phyloP scores from a whole-genome alignment of 2,888 invertebrate genomes.

The Zhuqinia jingwanae region DNA sequence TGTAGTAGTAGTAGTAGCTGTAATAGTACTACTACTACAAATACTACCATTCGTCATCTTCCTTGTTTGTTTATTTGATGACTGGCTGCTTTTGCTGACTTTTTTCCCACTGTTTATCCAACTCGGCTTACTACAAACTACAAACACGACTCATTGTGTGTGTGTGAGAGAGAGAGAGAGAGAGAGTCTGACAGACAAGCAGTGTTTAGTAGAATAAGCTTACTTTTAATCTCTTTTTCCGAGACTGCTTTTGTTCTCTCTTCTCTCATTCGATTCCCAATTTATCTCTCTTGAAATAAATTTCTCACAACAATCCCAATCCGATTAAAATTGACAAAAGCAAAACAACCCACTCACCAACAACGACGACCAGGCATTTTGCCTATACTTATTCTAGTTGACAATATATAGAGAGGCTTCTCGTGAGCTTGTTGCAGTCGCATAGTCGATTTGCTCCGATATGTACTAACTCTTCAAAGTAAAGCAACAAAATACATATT shows the following conservation, averaged over 20 bases:
- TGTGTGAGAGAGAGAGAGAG: too few species aligned
- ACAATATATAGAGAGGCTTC: not conserved
- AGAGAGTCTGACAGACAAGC: too few species aligned
- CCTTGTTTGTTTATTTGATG: not conserved
- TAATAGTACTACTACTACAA: too few species aligned
- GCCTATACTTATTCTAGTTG: too few species aligned
- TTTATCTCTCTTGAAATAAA: not conserved
- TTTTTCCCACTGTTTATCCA: not conserved
- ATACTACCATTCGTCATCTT: too few species aligned
- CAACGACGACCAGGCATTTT: too few species aligned
- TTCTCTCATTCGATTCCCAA: not conserved
- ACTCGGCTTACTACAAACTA: not conserved
- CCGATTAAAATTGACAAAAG: conserved; percentile 36
- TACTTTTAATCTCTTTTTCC: conserved; percentile 11
- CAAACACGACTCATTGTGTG: not conserved
- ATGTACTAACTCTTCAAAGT: not conserved
- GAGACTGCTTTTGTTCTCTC: not conserved
- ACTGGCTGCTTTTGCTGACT: not conserved
- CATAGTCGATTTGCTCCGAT: not conserved
- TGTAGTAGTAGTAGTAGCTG: not conserved
- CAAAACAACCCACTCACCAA: too few species aligned
- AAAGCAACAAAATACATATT: not conserved
- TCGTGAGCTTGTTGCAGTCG: not conserved
- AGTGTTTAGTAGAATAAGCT: not conserved
- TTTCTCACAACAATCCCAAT: not conserved